phyloP scores from a whole-genome alignment of 2,113 vertebrate species.

The Nymphicus hollandicus region DNA sequence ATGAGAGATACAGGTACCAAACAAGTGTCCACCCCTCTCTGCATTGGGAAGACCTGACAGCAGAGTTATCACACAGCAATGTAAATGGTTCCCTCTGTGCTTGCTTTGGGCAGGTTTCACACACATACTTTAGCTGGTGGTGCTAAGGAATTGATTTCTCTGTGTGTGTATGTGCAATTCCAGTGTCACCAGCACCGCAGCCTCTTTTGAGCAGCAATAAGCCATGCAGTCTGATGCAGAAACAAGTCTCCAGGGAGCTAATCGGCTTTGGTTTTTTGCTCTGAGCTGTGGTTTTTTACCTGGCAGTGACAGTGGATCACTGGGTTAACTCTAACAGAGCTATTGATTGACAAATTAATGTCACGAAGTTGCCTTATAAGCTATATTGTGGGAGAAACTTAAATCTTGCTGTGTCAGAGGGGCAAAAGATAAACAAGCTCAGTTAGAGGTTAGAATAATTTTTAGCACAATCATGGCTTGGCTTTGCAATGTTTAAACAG shows the following conservation, averaged over 20 bases:
- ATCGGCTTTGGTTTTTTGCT: constrained; percentile 40
- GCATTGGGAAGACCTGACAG: background rate
- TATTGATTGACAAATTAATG: constrained; percentile 36
- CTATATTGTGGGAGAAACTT: background rate
- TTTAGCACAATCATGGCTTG: background rate
- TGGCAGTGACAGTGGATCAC: background rate
- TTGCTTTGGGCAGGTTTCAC: background rate
- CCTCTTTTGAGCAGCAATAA: constrained; percentile 45
- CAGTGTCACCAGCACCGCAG: background rate
- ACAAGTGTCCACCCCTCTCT: background rate
- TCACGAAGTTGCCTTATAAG: background rate
- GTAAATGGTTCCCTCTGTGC: too few species aligned
- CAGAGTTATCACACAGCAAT: background rate
- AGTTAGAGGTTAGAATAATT: background rate
- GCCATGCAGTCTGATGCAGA: constrained; percentile 31
- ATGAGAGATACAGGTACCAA: background rate
- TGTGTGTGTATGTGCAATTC: background rate
- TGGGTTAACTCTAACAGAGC: constrained; percentile 1
- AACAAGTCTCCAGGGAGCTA: constrained; percentile 62
- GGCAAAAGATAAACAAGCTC: background rate
- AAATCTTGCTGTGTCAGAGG: background rate
- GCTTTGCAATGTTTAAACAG: background rate
- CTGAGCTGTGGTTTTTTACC: background rate
- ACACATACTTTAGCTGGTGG: background rate
- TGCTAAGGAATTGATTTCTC: background rate